phyloP scores from a whole-genome alignment of 2,113 vertebrate species.

The Motacilla tschutschensis region DNA sequence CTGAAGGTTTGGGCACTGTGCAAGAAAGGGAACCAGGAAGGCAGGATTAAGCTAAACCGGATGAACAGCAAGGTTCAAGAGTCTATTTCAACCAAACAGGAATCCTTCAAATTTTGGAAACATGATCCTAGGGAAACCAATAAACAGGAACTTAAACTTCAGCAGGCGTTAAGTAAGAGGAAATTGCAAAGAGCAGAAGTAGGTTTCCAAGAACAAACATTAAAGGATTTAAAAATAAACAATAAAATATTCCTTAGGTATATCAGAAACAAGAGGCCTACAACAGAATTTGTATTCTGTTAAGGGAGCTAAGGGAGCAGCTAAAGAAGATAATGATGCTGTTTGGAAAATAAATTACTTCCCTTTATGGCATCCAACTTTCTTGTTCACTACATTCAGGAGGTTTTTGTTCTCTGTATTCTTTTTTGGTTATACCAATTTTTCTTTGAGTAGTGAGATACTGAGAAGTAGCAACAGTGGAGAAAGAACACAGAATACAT shows the following conservation, averaged over 20 bases:
- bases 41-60: conserved; percentile 48
- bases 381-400: not conserved
- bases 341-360: not conserved
- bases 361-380: not conserved
- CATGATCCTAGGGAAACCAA: conserved; percentile 50
- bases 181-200: conserved; percentile 52
- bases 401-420: not conserved
- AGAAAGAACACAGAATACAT: not conserved
- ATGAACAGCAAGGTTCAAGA: conserved; percentile 49
- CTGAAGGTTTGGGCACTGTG: not conserved
- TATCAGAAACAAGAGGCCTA: conserved; percentile 19
- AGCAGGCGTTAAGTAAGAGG: conserved; percentile 58
- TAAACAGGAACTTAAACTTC: conserved; percentile 66
- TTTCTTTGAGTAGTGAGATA: not conserved
- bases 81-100: conserved; percentile 49
- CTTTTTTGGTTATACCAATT: not conserved
- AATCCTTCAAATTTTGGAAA: conserved; percentile 59
- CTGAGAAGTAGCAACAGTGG: not conserved
- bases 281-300: not conserved
- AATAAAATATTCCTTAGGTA: conserved; percentile 35
- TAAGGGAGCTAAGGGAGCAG: not conserved
- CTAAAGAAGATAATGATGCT: not conserved
- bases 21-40: conserved; percentile 34
- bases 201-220: conserved; percentile 53
- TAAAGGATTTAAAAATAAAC: conserved; percentile 55